These are phyloP conservation scores for Oithona nana DNA, from an alignment of 2,888 invertebrate genomes.

Conservation along the genomic window DNA sequence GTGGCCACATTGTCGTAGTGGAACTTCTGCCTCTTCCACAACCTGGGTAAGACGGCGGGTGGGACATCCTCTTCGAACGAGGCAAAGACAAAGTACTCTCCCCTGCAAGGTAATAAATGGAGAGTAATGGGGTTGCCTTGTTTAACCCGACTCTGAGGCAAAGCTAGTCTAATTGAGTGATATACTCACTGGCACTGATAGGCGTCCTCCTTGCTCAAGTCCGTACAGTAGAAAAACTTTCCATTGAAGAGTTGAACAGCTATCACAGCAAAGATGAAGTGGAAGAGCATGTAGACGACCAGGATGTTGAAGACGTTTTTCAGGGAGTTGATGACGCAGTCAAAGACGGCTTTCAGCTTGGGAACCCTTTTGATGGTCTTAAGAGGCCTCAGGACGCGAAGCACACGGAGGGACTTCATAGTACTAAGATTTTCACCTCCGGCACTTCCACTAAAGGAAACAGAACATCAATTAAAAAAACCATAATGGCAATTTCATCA, in stretches of 20 bases:
- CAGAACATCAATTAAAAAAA: no score
- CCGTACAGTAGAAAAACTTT: slow-evolving; percentile 38
- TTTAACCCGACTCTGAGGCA: background rate
- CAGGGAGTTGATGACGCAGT: slow-evolving; percentile 39
- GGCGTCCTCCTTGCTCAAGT: slow-evolving; percentile 33
- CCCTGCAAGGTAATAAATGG: slow-evolving; percentile 40
- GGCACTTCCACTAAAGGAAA: slow-evolving; percentile 41
- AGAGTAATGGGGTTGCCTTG: background rate
- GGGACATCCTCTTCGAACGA: slow-evolving; percentile 52
- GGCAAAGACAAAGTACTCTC: slow-evolving; percentile 76
- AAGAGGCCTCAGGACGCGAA: slow-evolving; percentile 93
- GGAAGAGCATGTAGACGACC: slow-evolving; percentile 38
- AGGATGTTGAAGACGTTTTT: slow-evolving; percentile 41
- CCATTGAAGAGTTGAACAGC: slow-evolving; percentile 40
- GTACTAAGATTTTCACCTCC: slow-evolving; percentile 88
- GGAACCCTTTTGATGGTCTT: slow-evolving; percentile 74
- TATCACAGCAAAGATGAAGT: slow-evolving; percentile 40
- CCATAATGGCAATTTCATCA: no score
- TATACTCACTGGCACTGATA: slow-evolving; percentile 32
- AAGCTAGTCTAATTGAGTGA: background rate
- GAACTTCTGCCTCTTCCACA: slow-evolving; percentile 82
- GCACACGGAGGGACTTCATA: slow-evolving; percentile 95
- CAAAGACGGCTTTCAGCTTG: slow-evolving; percentile 37
- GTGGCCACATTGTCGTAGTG: slow-evolving; percentile 97
- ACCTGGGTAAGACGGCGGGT: slow-evolving; percentile 58